Base-by-base conservation (phyloP, 2,797 vertebrate genomes). In the Etheostoma nigrum region DNA sequence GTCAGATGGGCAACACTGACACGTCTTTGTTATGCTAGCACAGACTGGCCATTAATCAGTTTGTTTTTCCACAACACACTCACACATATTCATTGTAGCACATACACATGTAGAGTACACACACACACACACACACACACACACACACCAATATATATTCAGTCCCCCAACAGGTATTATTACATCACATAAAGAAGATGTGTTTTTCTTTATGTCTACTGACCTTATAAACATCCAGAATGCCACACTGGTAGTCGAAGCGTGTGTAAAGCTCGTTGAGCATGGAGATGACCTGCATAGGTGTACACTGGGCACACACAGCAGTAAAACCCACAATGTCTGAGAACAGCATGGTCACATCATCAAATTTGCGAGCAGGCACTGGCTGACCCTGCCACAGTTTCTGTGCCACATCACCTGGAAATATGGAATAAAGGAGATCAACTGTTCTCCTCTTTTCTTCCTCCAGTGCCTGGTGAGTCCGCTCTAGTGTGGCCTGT, bases 241-340 rank as follows among this genome's bases (percentile, higher is more conserved):
- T 97, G 62, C 98, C 98, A 73, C 98, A 99, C 92, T 99, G 98
- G 94, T 99, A 97, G 93, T 99, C 98, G 60, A 99, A 99, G 77
- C 97, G 96, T 0, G 98, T 99, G 92, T 99, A 99, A 21, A 99
- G 96, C 80, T 99, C 98, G 0, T 99, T 99, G 85, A 99, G 94
- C 98, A 99, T 99, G 91, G 97, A 98, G 95, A 99, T 99, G 84
- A 99, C 98, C 92, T 99, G 98, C 98, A 99, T 98, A 65, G 98
- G 98, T 0, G 98, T 99, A 68, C 98, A 99, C 93, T 99, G 97
- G 0, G 97, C 98, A 9, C 98, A 99, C 86, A 99, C 96, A 4
- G 98, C 98, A 0, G 98, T 99, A 85, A 99, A 99, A 66, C 98
- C 98, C 88, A 99, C 98, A 0, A 99, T 99, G 94, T 99, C 98